Base-by-base conservation (phyloP, 64 coral and sea anemone species). In the Montipora capricornis region DNA sequence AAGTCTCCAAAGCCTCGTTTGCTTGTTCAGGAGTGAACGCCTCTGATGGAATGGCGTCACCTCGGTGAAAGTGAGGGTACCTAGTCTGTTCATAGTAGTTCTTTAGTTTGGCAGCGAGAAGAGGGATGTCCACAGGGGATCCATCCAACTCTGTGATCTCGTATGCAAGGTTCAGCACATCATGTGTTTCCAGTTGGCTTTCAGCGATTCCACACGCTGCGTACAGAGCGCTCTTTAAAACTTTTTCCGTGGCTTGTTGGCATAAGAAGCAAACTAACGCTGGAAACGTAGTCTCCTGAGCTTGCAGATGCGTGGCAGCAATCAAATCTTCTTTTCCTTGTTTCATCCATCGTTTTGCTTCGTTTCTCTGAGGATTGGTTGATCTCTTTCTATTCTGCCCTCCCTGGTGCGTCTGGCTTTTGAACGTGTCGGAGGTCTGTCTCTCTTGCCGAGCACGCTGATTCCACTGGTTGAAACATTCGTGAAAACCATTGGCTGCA, bases 291-390 rank as follows among this genome's bases (percentile, higher is more conserved):
- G 71, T 2, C n/a, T 81, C 95, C 61, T 94, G 78, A 49, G 45
- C 60, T 22, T 67, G 57, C 37, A 99, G 48, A 61, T 91, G 79
- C 58, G 80, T 89, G 6, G 98, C 98, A 8, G 98, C 95, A 37
- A 58, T 75, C 4, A 99, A 84, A 60, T 99, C 98, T 11, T 94
- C 92, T 4, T 84, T 89, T 20, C 95, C 92, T 94, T 99, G 98
- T 87, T 89, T 94, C 92, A 99, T 92, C 98, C 98, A 99, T 50
- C 98, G 92, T 80, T 91, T 91, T 70, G 95, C 98, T 73, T 99
- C 98, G 22, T 96, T 92, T 37, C 75, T 90, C 49, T 99, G 93
- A 67, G 81, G 91, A 49, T 89, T 92, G 49, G 48, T 78, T 2
- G 82, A 86, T 17, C 66, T 46, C 19, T 96, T 94, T 12, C 64